Evolutionary conservation across 2,797 vertebrate species (phyloP).

Genomic region (Tympanoctomys barrerae): DNA sequence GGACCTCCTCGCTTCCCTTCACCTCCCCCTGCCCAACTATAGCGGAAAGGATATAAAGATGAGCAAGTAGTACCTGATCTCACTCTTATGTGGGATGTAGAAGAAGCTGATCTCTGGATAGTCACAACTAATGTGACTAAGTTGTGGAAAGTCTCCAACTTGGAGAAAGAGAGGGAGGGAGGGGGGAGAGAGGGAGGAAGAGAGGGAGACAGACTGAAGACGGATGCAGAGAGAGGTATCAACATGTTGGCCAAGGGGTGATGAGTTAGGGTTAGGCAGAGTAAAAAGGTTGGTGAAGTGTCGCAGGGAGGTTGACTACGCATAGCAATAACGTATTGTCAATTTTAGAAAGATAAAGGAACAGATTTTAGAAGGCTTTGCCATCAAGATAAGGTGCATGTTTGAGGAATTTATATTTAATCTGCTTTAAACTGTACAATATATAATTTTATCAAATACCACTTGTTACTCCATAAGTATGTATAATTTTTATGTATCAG

Average conservation of each 20-base stretch:
- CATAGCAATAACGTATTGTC: background rate
- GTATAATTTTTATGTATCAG: background rate
- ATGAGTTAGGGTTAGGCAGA: background rate
- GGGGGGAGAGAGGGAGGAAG: background rate
- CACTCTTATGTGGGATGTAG: accelerated
- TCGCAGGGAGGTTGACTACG: background rate
- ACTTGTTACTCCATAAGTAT: background rate
- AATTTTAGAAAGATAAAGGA: conserved; percentile 4
- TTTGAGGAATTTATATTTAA: background rate
- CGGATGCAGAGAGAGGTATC: background rate
- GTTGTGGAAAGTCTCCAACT: too few relatives aligned
- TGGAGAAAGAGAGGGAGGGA: background rate
- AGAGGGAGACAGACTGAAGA: background rate
- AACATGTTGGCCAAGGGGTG: background rate
- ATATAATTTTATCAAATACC: background rate
- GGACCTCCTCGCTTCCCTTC: background rate
- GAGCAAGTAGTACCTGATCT: background rate
- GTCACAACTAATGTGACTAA: too few relatives aligned
- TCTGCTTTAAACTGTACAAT: background rate
- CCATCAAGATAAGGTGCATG: background rate
- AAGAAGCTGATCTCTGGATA: background rate
- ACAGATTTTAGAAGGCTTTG: background rate
- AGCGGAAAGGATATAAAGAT: background rate
- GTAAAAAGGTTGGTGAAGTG: too few relatives aligned
- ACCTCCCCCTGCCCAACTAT: background rate